Conservation (phyloP, 1,140 invertebrate species). For the Bombyx mandarina region DNA sequence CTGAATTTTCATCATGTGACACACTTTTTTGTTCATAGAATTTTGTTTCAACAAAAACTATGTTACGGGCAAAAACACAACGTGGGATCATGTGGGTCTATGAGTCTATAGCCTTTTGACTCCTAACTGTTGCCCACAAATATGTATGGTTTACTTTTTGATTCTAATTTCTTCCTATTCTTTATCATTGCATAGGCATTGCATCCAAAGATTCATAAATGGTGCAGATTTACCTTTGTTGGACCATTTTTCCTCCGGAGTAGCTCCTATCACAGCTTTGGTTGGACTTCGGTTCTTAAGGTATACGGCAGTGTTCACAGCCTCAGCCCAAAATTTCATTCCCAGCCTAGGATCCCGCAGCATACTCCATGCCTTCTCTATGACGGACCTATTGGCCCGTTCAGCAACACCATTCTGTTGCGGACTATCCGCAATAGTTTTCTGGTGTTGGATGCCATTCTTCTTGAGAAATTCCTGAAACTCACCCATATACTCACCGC, state of each 20-base stretch:
- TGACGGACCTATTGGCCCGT: constrained; percentile 27
- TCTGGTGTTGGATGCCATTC: constrained; percentile 16
- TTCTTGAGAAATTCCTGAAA: constrained; percentile 16
- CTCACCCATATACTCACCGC: constrained; percentile 33
- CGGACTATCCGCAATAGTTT: constrained; percentile 26
- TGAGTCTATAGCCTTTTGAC: constrained; percentile 49
- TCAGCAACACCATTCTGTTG: constrained; percentile 43
- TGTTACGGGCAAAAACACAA: constrained; percentile 29
- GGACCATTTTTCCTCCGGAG: constrained; percentile 49
- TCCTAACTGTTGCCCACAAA: constrained; percentile 60
- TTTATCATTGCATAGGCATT: constrained; percentile 45
- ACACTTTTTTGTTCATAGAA: constrained; percentile 4
- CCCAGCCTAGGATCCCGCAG: constrained; percentile 27
- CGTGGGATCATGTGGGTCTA: constrained; percentile 28
- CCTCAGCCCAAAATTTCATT: constrained; percentile 48
- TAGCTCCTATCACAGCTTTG: constrained; percentile 18
- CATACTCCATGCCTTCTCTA: constrained; percentile 16
- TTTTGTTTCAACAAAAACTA: constrained; percentile 20
- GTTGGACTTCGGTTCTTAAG: constrained; percentile 6
- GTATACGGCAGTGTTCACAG: constrained; percentile 18
- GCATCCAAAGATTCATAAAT: constrained; percentile 58
- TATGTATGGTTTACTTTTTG: constrained; percentile 31
- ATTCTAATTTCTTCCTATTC: constrained; percentile 37
- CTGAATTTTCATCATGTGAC: constrained; percentile 5
- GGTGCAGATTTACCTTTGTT: constrained; percentile 39